These are phyloP conservation scores for Acipenser oxyrinchus DNA, from an alignment of 2,797 vertebrate species.

Conservation along the genomic window DNA sequence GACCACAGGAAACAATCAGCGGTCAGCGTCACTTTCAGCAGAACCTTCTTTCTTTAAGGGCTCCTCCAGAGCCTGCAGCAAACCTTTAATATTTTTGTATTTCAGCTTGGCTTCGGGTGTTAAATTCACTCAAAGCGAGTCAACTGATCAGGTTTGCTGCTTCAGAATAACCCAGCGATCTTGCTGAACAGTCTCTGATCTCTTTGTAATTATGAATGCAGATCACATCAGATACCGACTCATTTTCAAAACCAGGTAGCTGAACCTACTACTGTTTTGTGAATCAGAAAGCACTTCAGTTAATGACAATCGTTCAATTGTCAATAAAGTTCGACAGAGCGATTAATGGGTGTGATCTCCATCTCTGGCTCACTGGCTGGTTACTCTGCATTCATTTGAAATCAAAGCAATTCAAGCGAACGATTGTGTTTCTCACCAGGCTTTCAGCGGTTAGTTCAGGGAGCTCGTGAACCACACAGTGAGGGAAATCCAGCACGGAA, in stretches of 20 bases:
- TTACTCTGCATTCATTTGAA: background rate
- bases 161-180: too few relatives aligned
- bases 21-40: rapidly evolving
- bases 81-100: background rate
- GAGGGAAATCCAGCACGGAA: conserved; percentile 88
- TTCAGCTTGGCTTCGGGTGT: too few relatives aligned
- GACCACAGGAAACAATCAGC: conserved; percentile 3
- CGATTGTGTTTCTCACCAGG: conserved; percentile 59
- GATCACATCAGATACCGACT: too few relatives aligned
- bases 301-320: background rate
- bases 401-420: too few relatives aligned
- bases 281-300: background rate
- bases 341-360: background rate
- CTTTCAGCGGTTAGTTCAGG: conserved; percentile 93
- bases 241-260: too few relatives aligned
- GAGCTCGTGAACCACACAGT: conserved; percentile 87
- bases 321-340: background rate
- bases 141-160: background rate
- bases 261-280: too few relatives aligned
- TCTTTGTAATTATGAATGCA: too few relatives aligned
- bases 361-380: background rate
- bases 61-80: too few relatives aligned
- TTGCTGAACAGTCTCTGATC: too few relatives aligned
- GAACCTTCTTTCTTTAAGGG: too few relatives aligned
- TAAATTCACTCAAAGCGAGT: background rate